Conservation (phyloP, 2,888 invertebrate genomes). For the Thera britannica region DNA sequence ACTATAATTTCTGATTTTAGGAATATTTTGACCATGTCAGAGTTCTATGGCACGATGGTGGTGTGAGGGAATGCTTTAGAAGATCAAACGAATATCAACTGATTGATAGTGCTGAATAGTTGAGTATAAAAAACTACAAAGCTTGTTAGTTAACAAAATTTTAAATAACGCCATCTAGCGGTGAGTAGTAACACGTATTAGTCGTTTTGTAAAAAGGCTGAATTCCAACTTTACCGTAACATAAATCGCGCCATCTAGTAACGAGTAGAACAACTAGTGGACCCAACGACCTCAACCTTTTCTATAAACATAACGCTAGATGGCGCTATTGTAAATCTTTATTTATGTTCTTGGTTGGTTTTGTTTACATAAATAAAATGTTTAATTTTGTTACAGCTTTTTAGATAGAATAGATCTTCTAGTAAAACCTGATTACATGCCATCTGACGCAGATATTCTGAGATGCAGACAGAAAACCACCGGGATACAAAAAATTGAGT, state of each 20-base stretch:
- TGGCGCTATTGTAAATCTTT: slow-evolving; percentile 21
- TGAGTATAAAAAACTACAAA: slow-evolving; percentile 66
- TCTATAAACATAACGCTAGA: slow-evolving; percentile 23
- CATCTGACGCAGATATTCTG: slow-evolving; percentile 90
- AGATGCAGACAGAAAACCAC: slow-evolving; percentile 90
- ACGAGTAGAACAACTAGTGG: background rate
- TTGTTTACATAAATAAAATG: too few relatives aligned
- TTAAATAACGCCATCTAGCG: slow-evolving; percentile 34
- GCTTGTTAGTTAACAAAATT: background rate
- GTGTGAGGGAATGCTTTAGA: slow-evolving; percentile 88
- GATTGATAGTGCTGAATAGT: slow-evolving; percentile 93
- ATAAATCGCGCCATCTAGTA: slow-evolving; percentile 15
- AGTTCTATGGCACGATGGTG: slow-evolving; percentile 88
- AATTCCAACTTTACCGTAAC: slow-evolving; percentile 5
- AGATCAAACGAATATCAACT: slow-evolving; percentile 91
- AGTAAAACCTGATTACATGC: slow-evolving; percentile 86
- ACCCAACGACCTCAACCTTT: background rate
- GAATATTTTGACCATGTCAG: slow-evolving; percentile 89
- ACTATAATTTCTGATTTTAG: slow-evolving; percentile 63
- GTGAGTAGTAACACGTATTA: background rate
- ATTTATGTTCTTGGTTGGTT: background rate
- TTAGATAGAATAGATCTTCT: slow-evolving; percentile 89
- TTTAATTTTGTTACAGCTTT: slow-evolving; percentile 84
- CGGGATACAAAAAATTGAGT: slow-evolving; percentile 90
- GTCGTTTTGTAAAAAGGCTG: slow-evolving; percentile 1